Evolutionary conservation across 2,113 vertebrate genomes (phyloP), one percentile per base, ranked within the genome.

Genomic region (Austrofundulus limnaeus): DNA sequence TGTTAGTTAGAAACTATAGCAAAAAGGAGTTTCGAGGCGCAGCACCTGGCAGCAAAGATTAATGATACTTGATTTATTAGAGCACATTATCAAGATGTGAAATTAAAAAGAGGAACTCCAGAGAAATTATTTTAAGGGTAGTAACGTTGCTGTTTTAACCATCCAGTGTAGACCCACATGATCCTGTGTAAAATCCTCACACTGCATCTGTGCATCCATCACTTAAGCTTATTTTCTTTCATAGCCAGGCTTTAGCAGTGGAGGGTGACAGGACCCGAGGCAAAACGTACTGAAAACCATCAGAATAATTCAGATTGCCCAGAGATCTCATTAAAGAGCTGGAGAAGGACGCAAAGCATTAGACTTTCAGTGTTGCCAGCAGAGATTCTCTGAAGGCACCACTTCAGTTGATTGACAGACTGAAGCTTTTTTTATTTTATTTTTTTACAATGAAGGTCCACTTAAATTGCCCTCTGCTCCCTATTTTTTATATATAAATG

Each of bases 301-400:
- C 82, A 84, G 76, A 84, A 87, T 87, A 86, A 87, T 86, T 85
- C 76, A 87, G 82, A 84, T 81, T 83, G 77, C 75, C 85, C 66
- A 80, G 87, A 90, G 87, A 90, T 89, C 85, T 89, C 82, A 85
- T 89, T 88, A 85, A 46, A 52, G 77, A 69, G 66, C 65, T 60
- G 58, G 47, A 72, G 80, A 13, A 15, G 78, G 74, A 82, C 70
- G 24, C 68, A 54, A 34, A 64, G 72, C 75, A 70, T 80, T 62
- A 58, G 62, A 64, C 71, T 82, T 67, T 78, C 70, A 77, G 70
- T 45, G 79, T 67, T 74, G 68, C 76, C 78, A 70, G 71, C 57
- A 34, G 67, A 75, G 66, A 63, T 68, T 55, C 66, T 75, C 56
- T 75, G 66, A 72, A 78, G 80, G 73, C 68, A 21, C 38, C 16